A percentile compares a stretch with the other conserved stretches of the same genome.
These are phyloP conservation scores for Camptogramma bilineatum DNA, from an alignment of 2,888 invertebrate genomes.

Conservation along the genomic window DNA sequence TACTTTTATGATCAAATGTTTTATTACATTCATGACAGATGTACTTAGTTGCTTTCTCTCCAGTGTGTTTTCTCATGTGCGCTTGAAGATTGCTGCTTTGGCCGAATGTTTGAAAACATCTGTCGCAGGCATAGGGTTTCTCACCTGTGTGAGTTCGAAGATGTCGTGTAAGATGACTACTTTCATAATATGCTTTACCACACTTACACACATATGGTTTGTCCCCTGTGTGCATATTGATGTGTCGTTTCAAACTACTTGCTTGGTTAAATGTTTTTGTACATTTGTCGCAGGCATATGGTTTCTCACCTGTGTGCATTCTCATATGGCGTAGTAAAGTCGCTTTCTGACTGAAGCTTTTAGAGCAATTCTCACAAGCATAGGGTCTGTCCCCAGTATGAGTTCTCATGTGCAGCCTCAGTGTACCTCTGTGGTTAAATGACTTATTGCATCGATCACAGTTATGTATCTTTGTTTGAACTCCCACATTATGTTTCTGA, in stretches of 20 bases:
- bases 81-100: constrained; percentile 31
- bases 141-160: constrained; percentile 33
- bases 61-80: constrained; percentile 32
- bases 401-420: constrained; percentile 35
- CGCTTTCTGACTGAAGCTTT: constrained; percentile 31
- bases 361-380: constrained; percentile 36
- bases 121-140: constrained; percentile 31
- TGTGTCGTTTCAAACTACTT: constrained; percentile 31
- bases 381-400: constrained; percentile 38
- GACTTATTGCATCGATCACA: constrained; percentile 35
- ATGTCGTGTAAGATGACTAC: constrained; percentile 30
- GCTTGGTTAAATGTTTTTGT: constrained; percentile 33
- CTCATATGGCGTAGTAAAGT: constrained; percentile 31
- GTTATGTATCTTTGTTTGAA: constrained; percentile 9
- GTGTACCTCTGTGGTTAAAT: constrained; percentile 31
- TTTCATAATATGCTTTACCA: constrained; percentile 28
- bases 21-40: constrained; percentile 30
- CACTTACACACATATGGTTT: constrained; percentile 29
- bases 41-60: constrained; percentile 28
- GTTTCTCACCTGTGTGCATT: constrained; percentile 38
- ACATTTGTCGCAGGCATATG: constrained; percentile 36
- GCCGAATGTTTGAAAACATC: constrained; percentile 32
- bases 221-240: constrained; percentile 31
- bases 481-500: constrained; percentile 27
- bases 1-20: constrained; percentile 33